A percentile compares a stretch with the other conserved stretches of the same genome.
These are phyloP conservation scores for Epinotia demarniana DNA, from an alignment of 2,888 invertebrate genomes.

Conservation along the genomic window DNA sequence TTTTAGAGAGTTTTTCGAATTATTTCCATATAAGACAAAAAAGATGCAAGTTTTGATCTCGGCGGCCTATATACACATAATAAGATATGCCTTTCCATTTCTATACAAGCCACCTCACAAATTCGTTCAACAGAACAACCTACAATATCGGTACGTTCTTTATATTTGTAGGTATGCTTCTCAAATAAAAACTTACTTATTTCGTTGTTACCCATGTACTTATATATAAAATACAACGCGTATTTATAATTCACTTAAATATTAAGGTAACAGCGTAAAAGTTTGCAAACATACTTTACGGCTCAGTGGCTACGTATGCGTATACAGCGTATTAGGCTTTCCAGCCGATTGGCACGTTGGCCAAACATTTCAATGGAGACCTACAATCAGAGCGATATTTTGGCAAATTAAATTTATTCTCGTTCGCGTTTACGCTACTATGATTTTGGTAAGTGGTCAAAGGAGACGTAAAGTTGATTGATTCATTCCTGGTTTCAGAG, in stretches of 20 bases:
- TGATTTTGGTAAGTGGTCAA: not conserved
- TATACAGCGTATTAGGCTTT: conserved; percentile 29
- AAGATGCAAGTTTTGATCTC: too few relatives aligned
- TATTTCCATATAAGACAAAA: too few relatives aligned
- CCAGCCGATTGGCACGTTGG: conserved; percentile 10
- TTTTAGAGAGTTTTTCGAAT: too few relatives aligned
- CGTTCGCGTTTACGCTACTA: not conserved
- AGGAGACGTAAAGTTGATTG: not conserved
- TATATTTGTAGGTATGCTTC: too few relatives aligned
- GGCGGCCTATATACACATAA: too few relatives aligned
- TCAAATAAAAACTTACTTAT: too few relatives aligned
- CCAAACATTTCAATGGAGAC: conserved; percentile 10
- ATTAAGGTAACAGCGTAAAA: conserved; percentile 8
- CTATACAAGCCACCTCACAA: too few relatives aligned
- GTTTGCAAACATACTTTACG: conserved; percentile 28
- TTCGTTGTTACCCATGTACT: too few relatives aligned
- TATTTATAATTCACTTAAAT: not conserved
- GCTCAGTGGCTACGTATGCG: conserved; percentile 21
- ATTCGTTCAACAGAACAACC: too few relatives aligned
- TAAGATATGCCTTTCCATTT: too few relatives aligned
- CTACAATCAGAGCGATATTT: not conserved
- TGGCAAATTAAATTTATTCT: conserved; percentile 5
- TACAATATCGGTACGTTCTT: too few relatives aligned
- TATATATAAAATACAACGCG: not conserved
- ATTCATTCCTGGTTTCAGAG: too few relatives aligned